These are phyloP conservation scores for Sinocyclocheilus anshuiensis DNA, from an alignment of 2,113 vertebrate genomes.

Conservation along the genomic window DNA sequence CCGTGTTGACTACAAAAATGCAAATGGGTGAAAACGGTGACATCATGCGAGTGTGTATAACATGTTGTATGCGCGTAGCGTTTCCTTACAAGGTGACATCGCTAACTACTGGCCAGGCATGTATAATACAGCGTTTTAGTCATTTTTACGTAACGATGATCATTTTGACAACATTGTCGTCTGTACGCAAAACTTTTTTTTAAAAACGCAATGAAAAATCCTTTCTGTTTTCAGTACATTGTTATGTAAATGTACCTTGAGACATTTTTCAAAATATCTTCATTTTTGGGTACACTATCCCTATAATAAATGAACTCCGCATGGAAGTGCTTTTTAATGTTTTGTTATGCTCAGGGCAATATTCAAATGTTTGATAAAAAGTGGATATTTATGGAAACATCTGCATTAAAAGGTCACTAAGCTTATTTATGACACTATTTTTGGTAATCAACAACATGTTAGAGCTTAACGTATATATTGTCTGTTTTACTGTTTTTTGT, in stretches of 20 bases:
- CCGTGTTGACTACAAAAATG: too few relatives aligned
- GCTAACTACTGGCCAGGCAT: not conserved
- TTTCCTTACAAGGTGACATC: too few relatives aligned
- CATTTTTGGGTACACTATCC: not conserved
- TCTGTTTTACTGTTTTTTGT: not conserved
- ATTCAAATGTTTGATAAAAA: not conserved
- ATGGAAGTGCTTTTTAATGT: not conserved
- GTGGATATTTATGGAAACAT: not conserved
- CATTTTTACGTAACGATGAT: not conserved
- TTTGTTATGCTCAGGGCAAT: not conserved
- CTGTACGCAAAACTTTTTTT: too few relatives aligned
- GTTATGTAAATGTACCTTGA: not conserved
- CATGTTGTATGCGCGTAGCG: too few relatives aligned
- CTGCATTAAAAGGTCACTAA: not conserved
- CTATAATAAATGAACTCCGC: not conserved
- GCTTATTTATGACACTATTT: too few relatives aligned
- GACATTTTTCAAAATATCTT: too few relatives aligned
- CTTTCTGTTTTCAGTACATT: not conserved
- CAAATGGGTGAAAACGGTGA: too few relatives aligned
- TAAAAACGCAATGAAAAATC: too few relatives aligned
- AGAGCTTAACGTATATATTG: not conserved
- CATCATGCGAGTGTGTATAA: too few relatives aligned
- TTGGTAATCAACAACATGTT: not conserved
- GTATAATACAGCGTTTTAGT: not conserved
- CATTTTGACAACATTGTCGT: too few relatives aligned